Percentiles rank a stretch among this genome's conserved stretches.
Conservation (phyloP, 2,797 vertebrate species). For the Paguma larvata region DNA sequence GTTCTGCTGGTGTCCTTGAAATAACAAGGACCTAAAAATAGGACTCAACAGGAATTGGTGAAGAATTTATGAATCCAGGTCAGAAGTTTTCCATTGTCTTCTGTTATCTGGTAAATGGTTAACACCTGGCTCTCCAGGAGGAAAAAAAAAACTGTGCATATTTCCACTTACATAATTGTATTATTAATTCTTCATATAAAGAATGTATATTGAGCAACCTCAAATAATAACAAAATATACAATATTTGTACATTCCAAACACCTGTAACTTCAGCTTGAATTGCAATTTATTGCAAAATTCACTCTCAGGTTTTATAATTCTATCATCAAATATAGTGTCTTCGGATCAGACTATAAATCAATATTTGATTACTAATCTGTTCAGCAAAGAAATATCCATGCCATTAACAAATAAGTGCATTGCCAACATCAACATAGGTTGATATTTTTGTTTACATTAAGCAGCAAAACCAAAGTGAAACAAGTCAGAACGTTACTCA, state of each 20-base stretch:
- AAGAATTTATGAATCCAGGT: conserved; percentile 27
- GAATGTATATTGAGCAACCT: not conserved
- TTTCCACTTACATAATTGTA: not conserved
- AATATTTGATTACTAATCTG: not conserved
- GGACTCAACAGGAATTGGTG: not conserved
- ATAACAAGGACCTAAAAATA: conserved; percentile 56
- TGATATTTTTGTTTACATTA: not conserved
- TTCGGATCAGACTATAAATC: conserved; percentile 38
- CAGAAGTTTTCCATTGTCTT: conserved; percentile 56
- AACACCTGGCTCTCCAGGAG: not conserved
- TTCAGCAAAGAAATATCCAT: not conserved
- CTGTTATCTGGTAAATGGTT: conserved; percentile 60
- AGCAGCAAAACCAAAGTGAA: conserved; percentile 20
- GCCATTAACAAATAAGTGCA: not conserved
- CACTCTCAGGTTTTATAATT: conserved; percentile 39
- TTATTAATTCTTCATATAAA: conserved; percentile 10
- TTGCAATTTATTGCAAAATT: conserved; percentile 49
- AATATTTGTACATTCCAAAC: conserved; percentile 3
- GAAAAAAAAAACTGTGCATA: not conserved
- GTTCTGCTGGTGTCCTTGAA: conserved; percentile 47
- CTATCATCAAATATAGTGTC: not conserved
- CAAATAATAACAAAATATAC: conserved; percentile 13
- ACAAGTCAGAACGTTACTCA: not conserved
- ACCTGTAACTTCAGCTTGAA: not conserved
- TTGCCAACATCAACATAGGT: not conserved